A percentile compares a stretch with the other conserved stretches of the same genome.
Conservation (phyloP, 2,888 invertebrate genomes). For the Epirrhoe alternata region DNA sequence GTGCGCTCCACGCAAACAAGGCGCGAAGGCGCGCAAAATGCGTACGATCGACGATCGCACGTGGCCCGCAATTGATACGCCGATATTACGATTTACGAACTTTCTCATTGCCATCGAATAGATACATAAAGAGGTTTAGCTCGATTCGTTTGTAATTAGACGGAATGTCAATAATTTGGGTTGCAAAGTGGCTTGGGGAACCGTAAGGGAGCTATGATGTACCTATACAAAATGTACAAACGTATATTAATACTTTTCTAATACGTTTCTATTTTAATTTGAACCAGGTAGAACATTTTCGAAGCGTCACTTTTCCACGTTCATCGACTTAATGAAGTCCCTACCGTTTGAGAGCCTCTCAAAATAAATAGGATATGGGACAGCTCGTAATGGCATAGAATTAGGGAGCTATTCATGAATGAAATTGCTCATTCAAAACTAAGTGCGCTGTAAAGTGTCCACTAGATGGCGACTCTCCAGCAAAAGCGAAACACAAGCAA, state of each 20-base stretch:
- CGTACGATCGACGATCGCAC: conserved; percentile 48
- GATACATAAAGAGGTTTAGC: background rate
- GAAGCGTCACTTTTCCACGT: conserved; percentile 27
- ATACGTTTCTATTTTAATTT: no score
- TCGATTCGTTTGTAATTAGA: background rate
- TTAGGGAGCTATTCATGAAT: conserved; percentile 44
- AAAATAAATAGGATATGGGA: conserved; percentile 38
- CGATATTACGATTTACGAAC: conserved; percentile 43
- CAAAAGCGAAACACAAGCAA: conserved; percentile 19
- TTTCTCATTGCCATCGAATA: conserved; percentile 5
- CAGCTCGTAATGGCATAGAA: conserved; percentile 37
- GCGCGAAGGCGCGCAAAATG: conserved; percentile 58
- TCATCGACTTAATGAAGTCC: conserved; percentile 43
- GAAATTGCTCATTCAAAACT: conserved; percentile 40
- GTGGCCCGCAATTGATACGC: conserved; percentile 51
- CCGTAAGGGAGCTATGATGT: no score
- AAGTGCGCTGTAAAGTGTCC: conserved; percentile 33
- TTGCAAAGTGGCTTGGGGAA: no score
- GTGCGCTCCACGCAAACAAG: conserved; percentile 22
- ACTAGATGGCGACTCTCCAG: conserved; percentile 10
- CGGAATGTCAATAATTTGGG: no score
- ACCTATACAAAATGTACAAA: no score
- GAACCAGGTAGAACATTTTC: conserved; percentile 12
- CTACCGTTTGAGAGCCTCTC: conserved; percentile 39
- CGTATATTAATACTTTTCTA: no score